Evolutionary conservation across 2,888 invertebrate species (phyloP).

Genomic region (Pyrrhia umbra): DNA sequence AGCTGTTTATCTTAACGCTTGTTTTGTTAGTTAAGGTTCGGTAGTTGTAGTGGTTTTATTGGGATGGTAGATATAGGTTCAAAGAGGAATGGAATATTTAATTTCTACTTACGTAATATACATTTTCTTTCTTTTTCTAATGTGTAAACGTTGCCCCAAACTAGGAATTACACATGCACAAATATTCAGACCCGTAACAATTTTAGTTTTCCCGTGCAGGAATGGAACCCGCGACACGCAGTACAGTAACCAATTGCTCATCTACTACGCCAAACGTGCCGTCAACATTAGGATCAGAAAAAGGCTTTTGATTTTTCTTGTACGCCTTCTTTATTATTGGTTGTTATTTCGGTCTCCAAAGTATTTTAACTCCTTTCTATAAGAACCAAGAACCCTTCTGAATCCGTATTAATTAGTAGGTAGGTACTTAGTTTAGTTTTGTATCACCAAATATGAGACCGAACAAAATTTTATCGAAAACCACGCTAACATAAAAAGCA

Average conservation of each 20-base stretch:
- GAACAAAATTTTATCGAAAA: too few relatives aligned
- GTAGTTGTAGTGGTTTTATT: constrained; percentile 2
- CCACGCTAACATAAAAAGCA: neutral
- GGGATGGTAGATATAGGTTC: neutral
- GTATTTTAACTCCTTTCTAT: neutral
- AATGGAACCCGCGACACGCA: too few relatives aligned
- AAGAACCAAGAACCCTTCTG: neutral
- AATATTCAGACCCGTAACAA: too few relatives aligned
- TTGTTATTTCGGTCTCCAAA: neutral
- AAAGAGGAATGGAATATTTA: neutral
- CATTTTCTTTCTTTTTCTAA: too few relatives aligned
- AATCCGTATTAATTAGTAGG: neutral
- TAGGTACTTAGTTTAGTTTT: neutral
- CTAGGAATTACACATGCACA: too few relatives aligned
- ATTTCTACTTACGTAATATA: too few relatives aligned
- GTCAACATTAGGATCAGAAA: neutral
- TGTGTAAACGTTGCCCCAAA: too few relatives aligned
- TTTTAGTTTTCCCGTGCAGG: too few relatives aligned
- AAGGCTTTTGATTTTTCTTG: neutral
- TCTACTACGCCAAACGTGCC: too few relatives aligned
- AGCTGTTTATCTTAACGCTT: constrained; percentile 53
- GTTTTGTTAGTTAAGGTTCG: constrained; percentile 20
- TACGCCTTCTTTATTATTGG: neutral
- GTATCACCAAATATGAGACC: neutral
- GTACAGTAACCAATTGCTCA: too few relatives aligned